A percentile compares a stretch with the other conserved stretches of the same genome.
phyloP scores from a whole-genome alignment of 2,797 vertebrate species.

The Clarias pachynema region DNA sequence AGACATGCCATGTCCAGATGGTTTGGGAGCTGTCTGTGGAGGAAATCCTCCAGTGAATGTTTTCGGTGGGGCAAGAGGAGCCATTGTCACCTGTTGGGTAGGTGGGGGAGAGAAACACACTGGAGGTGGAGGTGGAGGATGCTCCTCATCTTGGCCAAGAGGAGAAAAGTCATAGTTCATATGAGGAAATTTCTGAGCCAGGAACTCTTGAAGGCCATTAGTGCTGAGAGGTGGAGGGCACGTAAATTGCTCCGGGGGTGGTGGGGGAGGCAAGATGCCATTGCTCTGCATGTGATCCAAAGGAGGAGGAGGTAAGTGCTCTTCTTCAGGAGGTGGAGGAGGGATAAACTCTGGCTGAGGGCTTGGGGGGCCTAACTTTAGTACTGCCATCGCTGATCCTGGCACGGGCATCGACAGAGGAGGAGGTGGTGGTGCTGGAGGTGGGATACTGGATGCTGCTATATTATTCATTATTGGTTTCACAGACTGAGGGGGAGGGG shows the following conservation, averaged over 20 bases:
- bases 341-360: slow-evolving; percentile 74
- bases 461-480: slow-evolving; percentile 77
- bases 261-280: slow-evolving; percentile 65
- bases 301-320: slow-evolving; percentile 57
- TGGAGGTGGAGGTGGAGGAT: slow-evolving; percentile 48
- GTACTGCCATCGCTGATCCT: slow-evolving; percentile 82
- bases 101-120: slow-evolving; percentile 72
- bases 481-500: slow-evolving; percentile 57
- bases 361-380: slow-evolving; percentile 76
- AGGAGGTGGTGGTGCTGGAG: slow-evolving; percentile 77
- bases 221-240: slow-evolving; percentile 67
- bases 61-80: slow-evolving; percentile 81
- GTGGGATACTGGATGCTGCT: slow-evolving; percentile 64
- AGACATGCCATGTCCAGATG: slow-evolving; percentile 62
- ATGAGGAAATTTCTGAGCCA: slow-evolving; percentile 84
- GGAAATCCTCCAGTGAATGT: slow-evolving; percentile 77
- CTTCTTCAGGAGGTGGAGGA: slow-evolving; percentile 66
- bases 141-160: slow-evolving; percentile 48
- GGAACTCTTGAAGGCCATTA: slow-evolving; percentile 75
- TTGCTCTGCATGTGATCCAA: slow-evolving; percentile 68
- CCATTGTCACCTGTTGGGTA: slow-evolving; percentile 66
- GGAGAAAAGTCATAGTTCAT: slow-evolving; percentile 76
- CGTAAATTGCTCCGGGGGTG: slow-evolving; percentile 52
- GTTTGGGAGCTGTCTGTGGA: slow-evolving; percentile 76
- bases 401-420: slow-evolving; percentile 75